Evolutionary conservation across 2,888 invertebrate species (phyloP).

Genomic region (Drosophila austrosaltans): DNA sequence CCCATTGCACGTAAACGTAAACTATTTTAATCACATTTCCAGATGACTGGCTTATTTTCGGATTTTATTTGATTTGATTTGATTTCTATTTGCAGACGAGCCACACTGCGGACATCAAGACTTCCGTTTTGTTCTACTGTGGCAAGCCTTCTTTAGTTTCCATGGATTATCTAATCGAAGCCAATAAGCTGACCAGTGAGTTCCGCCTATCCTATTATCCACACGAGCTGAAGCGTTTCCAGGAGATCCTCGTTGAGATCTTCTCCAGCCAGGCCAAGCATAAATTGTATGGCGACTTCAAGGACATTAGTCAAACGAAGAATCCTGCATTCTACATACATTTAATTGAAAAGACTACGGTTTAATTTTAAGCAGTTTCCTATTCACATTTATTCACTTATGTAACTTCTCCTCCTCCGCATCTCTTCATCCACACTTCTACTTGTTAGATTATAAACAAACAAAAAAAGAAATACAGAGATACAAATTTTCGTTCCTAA

Average conservation of each 20-base stretch:
- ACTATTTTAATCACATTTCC: constrained; percentile 16
- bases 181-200: constrained; percentile 86
- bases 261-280: constrained; percentile 88
- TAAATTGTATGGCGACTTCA: constrained; percentile 92
- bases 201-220: constrained; percentile 95
- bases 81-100: constrained; percentile 86
- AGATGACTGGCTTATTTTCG: constrained; percentile 50
- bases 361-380: constrained; percentile 50
- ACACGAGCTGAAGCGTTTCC: constrained; percentile 90
- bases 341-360: constrained; percentile 87
- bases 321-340: constrained; percentile 94
- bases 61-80: neutral
- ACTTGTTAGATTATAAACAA: neutral
- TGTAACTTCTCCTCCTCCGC: constrained; percentile 8
- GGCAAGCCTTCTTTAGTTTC: constrained; percentile 91
- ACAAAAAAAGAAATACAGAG: constrained; percentile 47
- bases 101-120: constrained; percentile 92
- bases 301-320: constrained; percentile 86
- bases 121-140: constrained; percentile 91
- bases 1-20: constrained; percentile 1
- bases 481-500: constrained; percentile 30
- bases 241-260: constrained; percentile 87
- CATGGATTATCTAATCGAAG: constrained; percentile 91
- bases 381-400: constrained; percentile 30
- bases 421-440: constrained; percentile 25